Conservation (phyloP, 2,797 vertebrate genomes). For the Pangasius macronema region DNA sequence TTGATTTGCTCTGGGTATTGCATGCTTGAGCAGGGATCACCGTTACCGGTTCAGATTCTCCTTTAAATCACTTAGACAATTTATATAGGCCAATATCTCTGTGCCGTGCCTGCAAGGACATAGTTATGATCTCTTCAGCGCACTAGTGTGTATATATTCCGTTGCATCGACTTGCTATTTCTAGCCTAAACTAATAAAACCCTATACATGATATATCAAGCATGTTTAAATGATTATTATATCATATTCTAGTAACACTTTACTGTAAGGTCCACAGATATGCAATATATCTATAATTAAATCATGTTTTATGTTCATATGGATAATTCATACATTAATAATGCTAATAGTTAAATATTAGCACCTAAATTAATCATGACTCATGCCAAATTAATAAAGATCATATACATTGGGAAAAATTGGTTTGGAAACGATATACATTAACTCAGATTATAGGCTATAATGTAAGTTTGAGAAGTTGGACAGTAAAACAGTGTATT, state of each 20-base stretch:
- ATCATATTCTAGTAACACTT: neutral
- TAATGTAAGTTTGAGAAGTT: neutral
- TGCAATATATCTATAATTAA: neutral
- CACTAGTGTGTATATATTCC: neutral
- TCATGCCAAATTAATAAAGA: neutral
- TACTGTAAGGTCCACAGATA: neutral
- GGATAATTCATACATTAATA: neutral
- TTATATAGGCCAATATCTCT: slow-evolving; percentile 53
- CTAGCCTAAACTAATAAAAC: neutral
- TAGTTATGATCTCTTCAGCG: slow-evolving; percentile 17
- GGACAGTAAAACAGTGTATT: neutral
- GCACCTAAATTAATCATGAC: neutral
- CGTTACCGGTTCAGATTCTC: slow-evolving; percentile 71
- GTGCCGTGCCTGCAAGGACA: slow-evolving; percentile 31
- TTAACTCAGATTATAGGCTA: neutral
- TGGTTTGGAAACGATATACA: neutral
- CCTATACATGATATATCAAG: neutral
- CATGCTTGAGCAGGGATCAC: slow-evolving; percentile 71
- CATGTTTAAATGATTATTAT: neutral
- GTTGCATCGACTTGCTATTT: neutral
- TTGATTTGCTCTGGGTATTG: slow-evolving; percentile 68
- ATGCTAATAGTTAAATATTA: neutral
- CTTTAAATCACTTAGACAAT: slow-evolving; percentile 73
- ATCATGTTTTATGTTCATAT: neutral
- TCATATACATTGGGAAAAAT: neutral